Conservation (phyloP, 2,888 invertebrate species). For the Acronicta aceris region DNA sequence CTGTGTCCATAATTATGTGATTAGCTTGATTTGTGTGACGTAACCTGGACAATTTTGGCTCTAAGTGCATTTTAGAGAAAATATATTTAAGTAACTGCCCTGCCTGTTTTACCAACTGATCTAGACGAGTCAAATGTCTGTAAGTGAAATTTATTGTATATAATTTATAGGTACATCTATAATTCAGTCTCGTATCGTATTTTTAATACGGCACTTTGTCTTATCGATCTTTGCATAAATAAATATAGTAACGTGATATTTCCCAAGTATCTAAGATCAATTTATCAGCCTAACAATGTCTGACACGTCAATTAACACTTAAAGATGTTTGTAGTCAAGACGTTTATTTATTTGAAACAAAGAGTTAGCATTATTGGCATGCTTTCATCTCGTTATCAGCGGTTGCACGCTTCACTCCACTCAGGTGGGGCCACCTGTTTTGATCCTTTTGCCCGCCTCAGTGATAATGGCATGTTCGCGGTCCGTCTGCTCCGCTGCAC, state of each 20-base stretch:
- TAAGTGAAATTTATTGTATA: no score
- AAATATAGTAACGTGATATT: no score
- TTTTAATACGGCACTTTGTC: no score
- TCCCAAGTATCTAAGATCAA: no score
- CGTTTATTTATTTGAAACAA: slow-evolving; percentile 27
- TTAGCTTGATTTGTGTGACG: slow-evolving; percentile 36
- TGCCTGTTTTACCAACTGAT: no score
- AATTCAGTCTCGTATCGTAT: no score
- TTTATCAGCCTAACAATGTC: not conserved
- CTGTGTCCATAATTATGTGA: slow-evolving; percentile 41
- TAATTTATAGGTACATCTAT: no score
- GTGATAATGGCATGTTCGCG: slow-evolving; percentile 46
- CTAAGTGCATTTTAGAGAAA: not conserved
- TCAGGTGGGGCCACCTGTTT: slow-evolving; percentile 52
- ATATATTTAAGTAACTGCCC: no score
- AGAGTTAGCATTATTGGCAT: slow-evolving; percentile 35
- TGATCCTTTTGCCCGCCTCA: slow-evolving; percentile 43
- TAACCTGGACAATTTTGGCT: slow-evolving; percentile 22
- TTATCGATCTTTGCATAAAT: no score
- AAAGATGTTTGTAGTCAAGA: slow-evolving; percentile 16
- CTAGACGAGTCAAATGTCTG: no score
- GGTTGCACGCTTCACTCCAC: slow-evolving; percentile 53
- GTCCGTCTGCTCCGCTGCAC: slow-evolving; percentile 33
- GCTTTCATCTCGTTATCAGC: slow-evolving; percentile 53
- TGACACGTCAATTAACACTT: not conserved